A percentile compares a stretch with the other conserved stretches of the same genome.
Evolutionary conservation across 2,113 vertebrate species (phyloP).

Genomic region (Stigmatopora nigra): DNA sequence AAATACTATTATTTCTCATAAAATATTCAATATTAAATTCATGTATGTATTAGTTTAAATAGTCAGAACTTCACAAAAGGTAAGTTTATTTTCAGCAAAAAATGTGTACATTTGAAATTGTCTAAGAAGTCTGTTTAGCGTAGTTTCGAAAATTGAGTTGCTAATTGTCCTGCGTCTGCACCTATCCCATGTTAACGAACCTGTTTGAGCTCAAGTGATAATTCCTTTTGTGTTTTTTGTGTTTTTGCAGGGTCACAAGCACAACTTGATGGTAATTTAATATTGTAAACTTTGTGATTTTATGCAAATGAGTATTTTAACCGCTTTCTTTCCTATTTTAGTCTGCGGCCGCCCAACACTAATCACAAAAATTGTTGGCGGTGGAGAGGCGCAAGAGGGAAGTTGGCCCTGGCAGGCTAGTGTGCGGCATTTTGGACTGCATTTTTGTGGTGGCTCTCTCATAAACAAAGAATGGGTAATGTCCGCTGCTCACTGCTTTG

Average conservation of each 20-base stretch:
- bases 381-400: constrained; percentile 21
- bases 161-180: not conserved
- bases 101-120: not conserved
- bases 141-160: not conserved
- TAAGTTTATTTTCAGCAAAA: not conserved
- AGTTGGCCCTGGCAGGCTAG: constrained; percentile 70
- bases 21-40: too few relatives aligned
- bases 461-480: constrained; percentile 60
- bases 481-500: constrained; percentile 71
- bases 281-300: not conserved
- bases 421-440: constrained; percentile 36
- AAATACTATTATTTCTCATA: not conserved
- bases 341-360: constrained; percentile 3
- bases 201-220: not conserved
- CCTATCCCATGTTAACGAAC: not conserved
- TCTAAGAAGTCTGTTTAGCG: too few relatives aligned
- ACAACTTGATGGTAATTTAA: constrained; percentile 41
- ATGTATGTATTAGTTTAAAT: too few relatives aligned
- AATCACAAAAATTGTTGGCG: constrained; percentile 57
- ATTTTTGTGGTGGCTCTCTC: constrained; percentile 71
- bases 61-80: too few relatives aligned
- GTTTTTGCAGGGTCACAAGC: constrained; percentile 28
- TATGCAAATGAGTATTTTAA: not conserved
- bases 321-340: not conserved
- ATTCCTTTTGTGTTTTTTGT: not conserved